These are phyloP conservation scores for Crenuchus spilurus DNA, from an alignment of 2,797 vertebrate species.

Conservation along the genomic window DNA sequence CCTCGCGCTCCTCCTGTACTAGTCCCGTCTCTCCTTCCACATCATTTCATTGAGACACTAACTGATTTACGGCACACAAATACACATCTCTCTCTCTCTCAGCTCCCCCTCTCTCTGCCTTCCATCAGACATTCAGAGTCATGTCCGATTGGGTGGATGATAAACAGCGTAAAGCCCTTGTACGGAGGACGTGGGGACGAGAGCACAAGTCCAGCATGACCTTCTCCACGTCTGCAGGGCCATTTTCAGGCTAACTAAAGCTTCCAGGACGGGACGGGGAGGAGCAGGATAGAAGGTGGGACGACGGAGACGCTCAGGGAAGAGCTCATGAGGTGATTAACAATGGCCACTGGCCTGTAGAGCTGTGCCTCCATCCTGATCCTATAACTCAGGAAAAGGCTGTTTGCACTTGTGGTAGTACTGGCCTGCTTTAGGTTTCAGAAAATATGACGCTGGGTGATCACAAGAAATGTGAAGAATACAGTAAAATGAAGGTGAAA, in stretches of 20 bases:
- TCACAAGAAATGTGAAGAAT: too few relatives aligned
- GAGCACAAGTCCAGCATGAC: constrained; percentile 6
- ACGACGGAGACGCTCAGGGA: not conserved
- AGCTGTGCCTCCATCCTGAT: not conserved
- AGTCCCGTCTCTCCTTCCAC: constrained; percentile 37
- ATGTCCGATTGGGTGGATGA: constrained; percentile 46
- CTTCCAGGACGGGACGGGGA: constrained; percentile 16
- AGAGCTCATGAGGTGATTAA: constrained; percentile 5
- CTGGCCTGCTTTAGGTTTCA: too few relatives aligned
- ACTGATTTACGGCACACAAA: constrained; percentile 50
- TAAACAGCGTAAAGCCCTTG: constrained; percentile 47
- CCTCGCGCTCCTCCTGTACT: constrained; percentile 38
- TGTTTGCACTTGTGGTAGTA: not conserved
- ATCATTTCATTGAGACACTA: constrained; percentile 45
- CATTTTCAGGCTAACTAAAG: not conserved
- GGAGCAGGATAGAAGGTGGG: not conserved
- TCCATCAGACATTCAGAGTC: constrained; percentile 52
- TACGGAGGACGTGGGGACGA: constrained; percentile 26
- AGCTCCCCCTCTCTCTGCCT: constrained; percentile 8
- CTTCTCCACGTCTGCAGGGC: not conserved
- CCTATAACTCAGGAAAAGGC: not conserved
- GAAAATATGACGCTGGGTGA: too few relatives aligned
- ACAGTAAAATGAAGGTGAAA: too few relatives aligned
- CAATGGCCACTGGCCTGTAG: not conserved
- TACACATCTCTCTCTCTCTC: constrained; percentile 2